These are phyloP conservation scores for Malurus melanocephalus DNA, from an alignment of 2,113 vertebrate genomes.

Conservation along the genomic window DNA sequence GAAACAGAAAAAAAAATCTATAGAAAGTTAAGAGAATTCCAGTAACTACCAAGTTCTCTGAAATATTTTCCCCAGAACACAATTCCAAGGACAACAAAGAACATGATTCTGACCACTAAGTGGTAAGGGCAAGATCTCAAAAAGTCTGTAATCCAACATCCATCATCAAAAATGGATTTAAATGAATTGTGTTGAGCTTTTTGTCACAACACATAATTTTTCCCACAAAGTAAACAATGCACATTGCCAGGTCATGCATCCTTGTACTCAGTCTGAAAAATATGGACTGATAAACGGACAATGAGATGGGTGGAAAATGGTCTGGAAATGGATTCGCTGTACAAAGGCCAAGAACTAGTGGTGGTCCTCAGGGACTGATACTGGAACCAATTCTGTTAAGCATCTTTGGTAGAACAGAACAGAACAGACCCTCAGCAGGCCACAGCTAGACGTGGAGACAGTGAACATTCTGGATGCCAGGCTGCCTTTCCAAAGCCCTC, in stretches of 20 bases:
- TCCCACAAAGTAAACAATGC: not conserved
- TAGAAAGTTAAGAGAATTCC: slow-evolving; percentile 17
- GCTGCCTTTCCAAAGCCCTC: not conserved
- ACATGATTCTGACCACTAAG: not conserved
- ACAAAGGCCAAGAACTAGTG: not conserved
- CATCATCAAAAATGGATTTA: not conserved
- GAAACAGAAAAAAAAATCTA: not conserved
- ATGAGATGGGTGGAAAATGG: not conserved
- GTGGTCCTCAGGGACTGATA: not conserved
- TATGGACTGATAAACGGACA: not conserved
- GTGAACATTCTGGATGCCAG: not conserved
- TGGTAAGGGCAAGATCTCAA: not conserved
- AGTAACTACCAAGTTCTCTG: not conserved
- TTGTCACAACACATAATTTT: not conserved
- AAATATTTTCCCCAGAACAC: not conserved
- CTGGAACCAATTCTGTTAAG: not conserved
- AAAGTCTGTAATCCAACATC: not conserved
- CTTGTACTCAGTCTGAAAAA: not conserved
- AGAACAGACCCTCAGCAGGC: not conserved
- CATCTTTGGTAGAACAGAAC: not conserved
- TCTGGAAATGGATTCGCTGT: not conserved
- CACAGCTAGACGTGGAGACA: not conserved
- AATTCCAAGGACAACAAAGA: slow-evolving; percentile 39
- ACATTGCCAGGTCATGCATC: not conserved
- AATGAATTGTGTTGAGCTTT: not conserved